Evolutionary conservation across 2,797 vertebrate genomes (phyloP).

Genomic region (Etheostoma nigrum): DNA sequence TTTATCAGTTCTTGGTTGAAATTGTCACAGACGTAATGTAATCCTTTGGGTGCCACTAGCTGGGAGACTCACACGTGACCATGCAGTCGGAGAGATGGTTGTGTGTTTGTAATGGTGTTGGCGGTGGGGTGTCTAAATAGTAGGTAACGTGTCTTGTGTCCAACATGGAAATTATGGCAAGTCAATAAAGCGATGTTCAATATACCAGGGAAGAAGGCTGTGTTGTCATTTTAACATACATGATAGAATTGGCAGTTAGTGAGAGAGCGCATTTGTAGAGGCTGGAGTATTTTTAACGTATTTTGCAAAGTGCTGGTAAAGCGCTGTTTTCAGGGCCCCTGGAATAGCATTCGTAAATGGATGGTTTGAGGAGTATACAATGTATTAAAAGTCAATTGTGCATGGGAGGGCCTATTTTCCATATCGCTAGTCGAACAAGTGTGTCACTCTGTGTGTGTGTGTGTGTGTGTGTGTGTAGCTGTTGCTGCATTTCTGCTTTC

Average conservation of each 20-base stretch:
- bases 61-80: constrained; percentile 48
- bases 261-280: constrained; percentile 55
- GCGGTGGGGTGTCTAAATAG: constrained; percentile 37
- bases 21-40: constrained; percentile 70
- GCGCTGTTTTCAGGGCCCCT: constrained; percentile 75
- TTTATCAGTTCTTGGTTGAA: constrained; percentile 68
- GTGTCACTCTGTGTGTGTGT: constrained; percentile 20
- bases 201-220: constrained; percentile 37
- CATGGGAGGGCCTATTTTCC: constrained; percentile 80
- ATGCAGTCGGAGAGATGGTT: constrained; percentile 6
- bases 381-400: constrained; percentile 84
- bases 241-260: constrained; percentile 63
- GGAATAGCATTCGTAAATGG: constrained; percentile 81
- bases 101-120: constrained; percentile 30
- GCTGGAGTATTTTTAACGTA: constrained; percentile 60
- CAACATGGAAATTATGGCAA: constrained; percentile 59
- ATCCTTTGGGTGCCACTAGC: constrained; percentile 69
- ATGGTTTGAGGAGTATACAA: constrained; percentile 78
- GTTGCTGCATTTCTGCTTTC: constrained; percentile 43
- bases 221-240: constrained; percentile 65
- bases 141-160: constrained; percentile 44
- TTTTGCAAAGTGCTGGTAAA: constrained; percentile 75
- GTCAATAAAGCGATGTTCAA: constrained; percentile 66
- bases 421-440: constrained; percentile 73
- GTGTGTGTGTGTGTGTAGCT: constrained; percentile 1